These are phyloP conservation scores for Girardinus metallicus DNA, from an alignment of 2,797 vertebrate species.

Conservation along the genomic window DNA sequence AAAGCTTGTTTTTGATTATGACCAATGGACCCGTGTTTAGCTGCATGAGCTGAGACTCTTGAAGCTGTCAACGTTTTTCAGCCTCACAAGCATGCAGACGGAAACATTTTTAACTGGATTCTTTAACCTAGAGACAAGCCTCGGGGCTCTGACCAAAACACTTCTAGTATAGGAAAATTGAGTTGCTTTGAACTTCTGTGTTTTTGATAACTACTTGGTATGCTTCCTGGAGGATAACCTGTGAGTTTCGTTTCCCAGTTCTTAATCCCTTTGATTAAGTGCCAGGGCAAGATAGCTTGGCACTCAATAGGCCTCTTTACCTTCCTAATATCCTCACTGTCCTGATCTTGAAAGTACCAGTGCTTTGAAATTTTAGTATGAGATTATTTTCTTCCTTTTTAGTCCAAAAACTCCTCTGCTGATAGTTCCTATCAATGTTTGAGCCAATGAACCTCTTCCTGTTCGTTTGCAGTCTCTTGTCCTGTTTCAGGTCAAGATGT, in stretches of 20 bases:
- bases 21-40: slow-evolving; percentile 74
- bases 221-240: slow-evolving; percentile 99
- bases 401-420: slow-evolving; percentile 80
- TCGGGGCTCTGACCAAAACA: slow-evolving; percentile 89
- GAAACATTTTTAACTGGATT: slow-evolving; percentile 89
- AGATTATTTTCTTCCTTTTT: slow-evolving; percentile 75
- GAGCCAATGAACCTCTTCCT: slow-evolving; percentile 70
- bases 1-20: slow-evolving; percentile 52
- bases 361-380: slow-evolving; percentile 82
- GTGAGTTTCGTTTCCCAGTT: slow-evolving; percentile 96
- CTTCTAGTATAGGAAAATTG: slow-evolving; percentile 97
- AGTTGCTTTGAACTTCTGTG: slow-evolving; percentile 98
- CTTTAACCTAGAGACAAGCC: slow-evolving; percentile 91
- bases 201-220: slow-evolving; percentile 99
- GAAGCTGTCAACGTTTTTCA: slow-evolving; percentile 62
- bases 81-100: slow-evolving; percentile 84
- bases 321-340: slow-evolving; percentile 87
- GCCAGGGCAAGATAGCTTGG: slow-evolving; percentile 94
- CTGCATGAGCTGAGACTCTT: slow-evolving; percentile 75
- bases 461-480: slow-evolving; percentile 66
- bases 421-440: slow-evolving; percentile 77
- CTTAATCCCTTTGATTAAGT: slow-evolving; percentile 99
- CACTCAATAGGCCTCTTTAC: slow-evolving; percentile 82
- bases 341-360: slow-evolving; percentile 85
- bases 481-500: slow-evolving; percentile 78